phyloP scores from a whole-genome alignment of 1,140 invertebrate species.

The Pseudomyrmex flavicornis region DNA sequence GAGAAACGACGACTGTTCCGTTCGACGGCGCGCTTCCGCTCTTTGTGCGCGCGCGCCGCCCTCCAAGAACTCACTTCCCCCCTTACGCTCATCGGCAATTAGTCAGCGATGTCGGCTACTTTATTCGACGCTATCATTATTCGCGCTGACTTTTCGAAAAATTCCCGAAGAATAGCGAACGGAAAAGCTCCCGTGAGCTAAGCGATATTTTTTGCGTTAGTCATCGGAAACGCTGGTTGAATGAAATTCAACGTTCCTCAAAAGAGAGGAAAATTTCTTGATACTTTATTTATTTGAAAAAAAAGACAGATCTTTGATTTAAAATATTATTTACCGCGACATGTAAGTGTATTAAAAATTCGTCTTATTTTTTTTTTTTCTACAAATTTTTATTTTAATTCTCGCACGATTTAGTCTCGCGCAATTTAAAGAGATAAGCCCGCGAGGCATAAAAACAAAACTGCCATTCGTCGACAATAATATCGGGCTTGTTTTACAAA shows the following conservation, averaged over 20 bases:
- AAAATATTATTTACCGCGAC: too few relatives aligned
- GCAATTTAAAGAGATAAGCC: too few relatives aligned
- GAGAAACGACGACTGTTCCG: constrained; percentile 65
- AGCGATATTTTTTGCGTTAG: background rate
- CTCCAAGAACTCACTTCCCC: constrained; percentile 21
- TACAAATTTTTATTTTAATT: too few relatives aligned
- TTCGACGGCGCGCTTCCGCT: constrained; percentile 51
- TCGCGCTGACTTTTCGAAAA: constrained; percentile 42
- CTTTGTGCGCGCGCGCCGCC: constrained; percentile 16
- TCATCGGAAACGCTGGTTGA: background rate
- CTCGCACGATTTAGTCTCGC: too few relatives aligned
- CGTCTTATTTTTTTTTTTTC: too few relatives aligned
- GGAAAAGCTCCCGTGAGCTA: background rate
- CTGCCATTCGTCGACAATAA: constrained; percentile 5
- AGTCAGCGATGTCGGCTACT: constrained; percentile 62
- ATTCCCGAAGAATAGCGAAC: background rate
- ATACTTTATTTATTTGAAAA: too few relatives aligned
- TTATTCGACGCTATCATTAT: constrained; percentile 8
- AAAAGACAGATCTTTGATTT: too few relatives aligned
- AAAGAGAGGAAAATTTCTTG: too few relatives aligned
- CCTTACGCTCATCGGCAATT: constrained; percentile 64
- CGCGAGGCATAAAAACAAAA: background rate
- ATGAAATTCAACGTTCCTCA: too few relatives aligned
- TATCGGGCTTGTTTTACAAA: background rate
- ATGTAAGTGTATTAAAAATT: too few relatives aligned